Percentiles rank a stretch among this genome's conserved stretches.
These are phyloP conservation scores for Myrmecobius fasciatus DNA, from an alignment of 2,113 vertebrate genomes.

Conservation along the genomic window DNA sequence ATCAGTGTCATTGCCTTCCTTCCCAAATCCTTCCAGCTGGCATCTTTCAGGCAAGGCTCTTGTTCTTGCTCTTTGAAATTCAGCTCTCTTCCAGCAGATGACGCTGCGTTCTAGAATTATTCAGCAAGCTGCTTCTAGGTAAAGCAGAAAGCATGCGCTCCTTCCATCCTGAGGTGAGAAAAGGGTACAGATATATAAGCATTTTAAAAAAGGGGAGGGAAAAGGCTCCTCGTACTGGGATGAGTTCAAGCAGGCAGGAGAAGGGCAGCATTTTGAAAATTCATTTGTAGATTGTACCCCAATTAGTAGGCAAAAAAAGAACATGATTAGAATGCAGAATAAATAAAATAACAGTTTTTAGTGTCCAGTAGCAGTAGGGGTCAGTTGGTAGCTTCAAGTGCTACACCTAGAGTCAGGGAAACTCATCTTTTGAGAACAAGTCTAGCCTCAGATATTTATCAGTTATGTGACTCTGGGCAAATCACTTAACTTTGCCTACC, in stretches of 20 bases:
- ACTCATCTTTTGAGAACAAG: background rate
- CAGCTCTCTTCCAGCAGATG: background rate
- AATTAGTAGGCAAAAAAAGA: conserved; percentile 9
- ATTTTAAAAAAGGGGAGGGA: background rate
- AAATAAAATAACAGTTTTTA: background rate
- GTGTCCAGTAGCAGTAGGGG: background rate
- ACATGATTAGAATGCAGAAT: conserved; percentile 1
- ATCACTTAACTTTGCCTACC: background rate
- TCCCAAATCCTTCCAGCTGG: background rate
- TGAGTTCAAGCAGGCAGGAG: conserved; percentile 27
- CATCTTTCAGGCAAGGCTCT: background rate
- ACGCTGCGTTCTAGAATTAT: background rate
- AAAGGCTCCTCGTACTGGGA: background rate
- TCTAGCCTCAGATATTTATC: background rate
- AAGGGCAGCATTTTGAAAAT: conserved; percentile 4
- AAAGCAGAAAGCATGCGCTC: background rate
- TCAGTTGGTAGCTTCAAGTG: background rate
- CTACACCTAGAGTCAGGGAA: background rate
- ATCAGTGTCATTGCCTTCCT: background rate
- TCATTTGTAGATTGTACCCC: background rate
- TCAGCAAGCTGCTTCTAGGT: background rate
- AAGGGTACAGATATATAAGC: background rate
- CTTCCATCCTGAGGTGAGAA: background rate
- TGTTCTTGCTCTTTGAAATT: background rate
- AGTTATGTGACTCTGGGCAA: background rate